Evolutionary conservation across 2,113 vertebrate species (phyloP).

Genomic region (Vulpes lagopus): DNA sequence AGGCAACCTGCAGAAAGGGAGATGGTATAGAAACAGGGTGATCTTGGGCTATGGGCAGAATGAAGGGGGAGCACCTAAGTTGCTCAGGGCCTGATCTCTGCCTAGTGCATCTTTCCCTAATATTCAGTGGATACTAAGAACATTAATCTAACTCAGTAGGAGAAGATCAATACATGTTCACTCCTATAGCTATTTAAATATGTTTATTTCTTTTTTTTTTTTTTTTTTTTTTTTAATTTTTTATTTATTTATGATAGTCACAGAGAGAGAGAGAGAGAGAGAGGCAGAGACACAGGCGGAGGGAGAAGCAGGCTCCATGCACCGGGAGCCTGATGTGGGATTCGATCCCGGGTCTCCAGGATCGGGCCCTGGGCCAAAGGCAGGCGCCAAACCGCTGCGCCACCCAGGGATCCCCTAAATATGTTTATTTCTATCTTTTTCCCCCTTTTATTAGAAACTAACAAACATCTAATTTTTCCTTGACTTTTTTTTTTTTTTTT

Average conservation of each 20-base stretch:
- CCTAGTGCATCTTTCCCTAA: neutral
- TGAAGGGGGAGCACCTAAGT: neutral
- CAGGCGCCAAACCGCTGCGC: too few species aligned
- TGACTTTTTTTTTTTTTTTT: neutral
- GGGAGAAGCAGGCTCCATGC: too few species aligned
- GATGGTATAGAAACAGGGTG: neutral
- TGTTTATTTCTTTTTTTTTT: neutral
- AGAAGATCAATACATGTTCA: neutral
- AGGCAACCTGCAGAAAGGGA: neutral
- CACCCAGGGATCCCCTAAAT: too few species aligned
- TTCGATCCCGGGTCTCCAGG: too few species aligned
- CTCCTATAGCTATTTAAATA: neutral
- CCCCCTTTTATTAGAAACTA: neutral
- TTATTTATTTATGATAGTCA: too few species aligned
- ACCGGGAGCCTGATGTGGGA: too few species aligned
- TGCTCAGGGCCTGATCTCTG: neutral
- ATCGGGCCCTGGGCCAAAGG: too few species aligned
- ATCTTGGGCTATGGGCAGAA: neutral
- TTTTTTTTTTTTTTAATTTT: too few species aligned
- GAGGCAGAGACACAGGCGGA: too few species aligned
- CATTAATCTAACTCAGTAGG: neutral
- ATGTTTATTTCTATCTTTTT: neutral
- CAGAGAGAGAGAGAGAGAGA: too few species aligned
- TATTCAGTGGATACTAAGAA: neutral
- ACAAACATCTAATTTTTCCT: neutral